Evolutionary conservation across 2,888 invertebrate species (phyloP), one percentile per base, ranked within the genome.

Genomic region (Luperina nickerlii): DNA sequence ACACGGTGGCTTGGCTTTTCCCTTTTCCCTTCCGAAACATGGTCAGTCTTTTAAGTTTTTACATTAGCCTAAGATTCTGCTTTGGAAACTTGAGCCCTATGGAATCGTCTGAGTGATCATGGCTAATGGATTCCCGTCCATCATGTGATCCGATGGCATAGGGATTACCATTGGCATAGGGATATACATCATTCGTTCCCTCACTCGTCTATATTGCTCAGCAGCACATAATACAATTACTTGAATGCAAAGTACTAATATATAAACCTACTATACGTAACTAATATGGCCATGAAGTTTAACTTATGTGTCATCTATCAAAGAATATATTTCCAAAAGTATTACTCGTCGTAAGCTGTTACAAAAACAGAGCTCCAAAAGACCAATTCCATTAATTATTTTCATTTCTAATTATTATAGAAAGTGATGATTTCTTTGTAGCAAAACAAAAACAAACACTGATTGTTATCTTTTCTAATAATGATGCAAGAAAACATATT

Each of bases 401-500:
- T 32, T 42, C 0, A 32, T 32, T 73, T 45, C 18, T 65, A 38
- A 57, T 62, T 15, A 27, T 27, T 38, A 7, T 9, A 81, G 74
- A 74, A 85, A 80, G 57, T 45, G 5, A 51, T 3, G 3, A 32
- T 57, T 27, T 13, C n/a, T 7, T 15, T n/a, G 6, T 7, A 48
- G 18, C 48, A 57, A 84, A 71, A 80, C 20, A 69, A 79, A 62
- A 51, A 67, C 66, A 62, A 79, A 5, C 9, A 18, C 2, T 42
- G 13, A 85, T 72, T 75, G 51, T 81, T 48, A 63, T 69, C 57
- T 51, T 67, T 63, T 78, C 5, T 5, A 42, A 66, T 32, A 65
- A 13, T 54, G n/a, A 78, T 42, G 20, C 11, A 62, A 65, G 32
- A 78, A 71, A 60, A 68, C 45, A 3, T 60, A 82, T 76, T 68